Percentiles rank a stretch among this genome's conserved stretches.
phyloP scores from a whole-genome alignment of 1,140 invertebrate genomes.

The Akabosia matsudoensis region DNA sequence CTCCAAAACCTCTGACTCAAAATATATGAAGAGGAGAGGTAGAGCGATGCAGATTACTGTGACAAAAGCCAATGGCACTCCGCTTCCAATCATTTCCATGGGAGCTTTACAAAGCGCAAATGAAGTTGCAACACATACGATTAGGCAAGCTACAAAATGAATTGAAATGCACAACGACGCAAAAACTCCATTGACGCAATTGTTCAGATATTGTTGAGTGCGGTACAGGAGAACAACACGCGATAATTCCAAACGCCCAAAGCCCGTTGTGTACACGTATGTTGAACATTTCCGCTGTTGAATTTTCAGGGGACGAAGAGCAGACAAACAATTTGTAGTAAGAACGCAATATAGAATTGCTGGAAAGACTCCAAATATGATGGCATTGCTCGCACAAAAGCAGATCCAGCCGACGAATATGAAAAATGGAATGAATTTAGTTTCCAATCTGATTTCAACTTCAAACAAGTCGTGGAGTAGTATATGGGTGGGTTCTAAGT shows the following conservation, averaged over 20 bases:
- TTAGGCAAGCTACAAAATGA: neutral
- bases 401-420: neutral
- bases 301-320: neutral
- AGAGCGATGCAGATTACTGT: neutral
- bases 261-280: neutral
- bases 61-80: neutral
- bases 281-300: neutral
- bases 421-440: neutral
- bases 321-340: neutral
- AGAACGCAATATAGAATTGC: neutral
- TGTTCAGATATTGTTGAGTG: neutral
- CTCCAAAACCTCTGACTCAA: neutral
- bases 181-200: neutral
- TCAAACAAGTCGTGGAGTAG: neutral
- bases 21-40: neutral
- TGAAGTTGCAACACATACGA: neutral
- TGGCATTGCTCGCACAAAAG: neutral
- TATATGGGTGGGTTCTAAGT: neutral
- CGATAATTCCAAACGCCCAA: neutral
- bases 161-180: neutral
- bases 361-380: neutral
- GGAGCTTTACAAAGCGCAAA: neutral
- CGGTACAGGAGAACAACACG: neutral
- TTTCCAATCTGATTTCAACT: neutral
- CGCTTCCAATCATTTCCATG: neutral